A percentile compares a stretch with the other conserved stretches of the same genome.
Evolutionary conservation across 2,888 invertebrate species (phyloP).

Genomic region (Napeogenes sylphis): DNA sequence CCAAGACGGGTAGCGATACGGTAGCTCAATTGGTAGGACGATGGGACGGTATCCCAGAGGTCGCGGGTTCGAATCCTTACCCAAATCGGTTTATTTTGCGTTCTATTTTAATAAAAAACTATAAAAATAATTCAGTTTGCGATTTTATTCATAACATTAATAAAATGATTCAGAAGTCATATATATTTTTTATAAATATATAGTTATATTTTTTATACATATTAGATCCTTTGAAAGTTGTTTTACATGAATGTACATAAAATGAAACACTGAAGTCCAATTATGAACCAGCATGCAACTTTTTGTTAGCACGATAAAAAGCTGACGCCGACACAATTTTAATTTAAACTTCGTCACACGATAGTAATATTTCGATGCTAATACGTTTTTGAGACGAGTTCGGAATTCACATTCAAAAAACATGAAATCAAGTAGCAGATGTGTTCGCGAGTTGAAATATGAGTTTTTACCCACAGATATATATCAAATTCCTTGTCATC

Average conservation of each 20-base stretch:
- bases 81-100: too few species aligned
- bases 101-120: too few species aligned
- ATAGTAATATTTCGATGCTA: conserved; percentile 34
- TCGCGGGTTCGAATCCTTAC: too few species aligned
- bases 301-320: background rate
- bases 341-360: conserved; percentile 30
- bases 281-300: background rate
- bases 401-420: conserved; percentile 35
- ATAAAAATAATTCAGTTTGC: too few species aligned
- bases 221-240: too few species aligned
- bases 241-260: background rate
- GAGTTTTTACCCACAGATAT: conserved; percentile 35
- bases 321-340: conserved; percentile 19
- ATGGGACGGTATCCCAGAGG: too few species aligned
- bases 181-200: too few species aligned
- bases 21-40: too few species aligned
- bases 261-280: background rate
- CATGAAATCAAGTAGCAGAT: conserved; percentile 35
- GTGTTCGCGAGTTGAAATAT: conserved; percentile 34
- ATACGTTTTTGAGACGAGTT: conserved; percentile 32
- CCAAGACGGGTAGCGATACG: too few species aligned
- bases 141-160: too few species aligned
- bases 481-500: conserved; percentile 40
- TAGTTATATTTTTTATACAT: too few species aligned
- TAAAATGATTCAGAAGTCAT: too few species aligned